A percentile compares a stretch with the other conserved stretches of the same genome.
Conservation (phyloP, 2,888 invertebrate genomes). For the Rambutsinella grinnellia region DNA sequence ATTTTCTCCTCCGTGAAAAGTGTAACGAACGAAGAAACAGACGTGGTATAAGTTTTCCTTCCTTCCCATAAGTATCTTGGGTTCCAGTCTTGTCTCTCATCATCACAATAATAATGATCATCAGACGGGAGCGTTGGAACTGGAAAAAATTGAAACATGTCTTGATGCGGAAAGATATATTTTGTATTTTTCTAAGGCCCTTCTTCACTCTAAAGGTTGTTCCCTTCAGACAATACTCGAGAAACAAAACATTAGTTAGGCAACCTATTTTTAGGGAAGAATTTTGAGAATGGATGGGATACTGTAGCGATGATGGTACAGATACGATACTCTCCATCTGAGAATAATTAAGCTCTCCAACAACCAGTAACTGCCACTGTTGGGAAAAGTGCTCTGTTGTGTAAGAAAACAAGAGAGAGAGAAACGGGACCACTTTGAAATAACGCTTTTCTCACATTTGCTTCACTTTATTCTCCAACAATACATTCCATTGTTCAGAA, state of each 20-base stretch:
- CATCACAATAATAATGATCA: background rate
- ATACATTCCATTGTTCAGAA: background rate
- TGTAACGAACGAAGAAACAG: background rate
- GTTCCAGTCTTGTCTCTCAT: background rate
- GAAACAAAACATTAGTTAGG: no score
- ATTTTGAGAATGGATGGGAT: no score
- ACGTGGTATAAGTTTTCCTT: constrained; percentile 10
- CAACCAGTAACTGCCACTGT: background rate
- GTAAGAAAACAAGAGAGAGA: background rate
- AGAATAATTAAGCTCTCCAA: background rate
- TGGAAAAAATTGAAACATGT: background rate
- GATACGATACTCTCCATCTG: no score
- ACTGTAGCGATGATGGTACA: no score
- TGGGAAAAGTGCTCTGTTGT: background rate
- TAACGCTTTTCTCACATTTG: background rate
- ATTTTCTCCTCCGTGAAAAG: background rate
- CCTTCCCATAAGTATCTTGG: background rate
- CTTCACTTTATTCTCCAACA: background rate
- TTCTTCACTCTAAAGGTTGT: background rate
- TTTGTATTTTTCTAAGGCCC: background rate
- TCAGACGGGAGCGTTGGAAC: background rate
- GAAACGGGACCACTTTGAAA: no score
- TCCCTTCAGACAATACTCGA: background rate
- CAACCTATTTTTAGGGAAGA: no score
- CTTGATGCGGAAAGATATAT: background rate